These are phyloP conservation scores for Cenopis cana DNA, from an alignment of 2,888 invertebrate genomes.

Conservation along the genomic window DNA sequence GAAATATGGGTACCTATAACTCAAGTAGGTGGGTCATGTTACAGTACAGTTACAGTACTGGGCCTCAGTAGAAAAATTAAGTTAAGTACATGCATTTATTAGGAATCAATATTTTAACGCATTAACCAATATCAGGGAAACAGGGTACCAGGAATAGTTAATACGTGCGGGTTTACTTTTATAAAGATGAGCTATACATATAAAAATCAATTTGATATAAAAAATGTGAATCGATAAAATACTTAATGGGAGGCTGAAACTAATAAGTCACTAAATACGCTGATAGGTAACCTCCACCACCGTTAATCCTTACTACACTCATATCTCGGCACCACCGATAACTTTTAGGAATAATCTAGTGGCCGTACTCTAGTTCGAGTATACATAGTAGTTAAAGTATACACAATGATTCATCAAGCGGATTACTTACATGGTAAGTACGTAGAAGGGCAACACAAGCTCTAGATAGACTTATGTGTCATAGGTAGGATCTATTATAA, in stretches of 20 bases:
- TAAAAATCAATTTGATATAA: no score
- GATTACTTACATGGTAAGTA: neutral
- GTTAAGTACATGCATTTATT: no score
- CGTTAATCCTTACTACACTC: neutral
- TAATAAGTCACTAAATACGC: neutral
- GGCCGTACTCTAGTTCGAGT: conserved; percentile 16
- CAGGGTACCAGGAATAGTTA: no score
- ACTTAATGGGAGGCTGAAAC: neutral
- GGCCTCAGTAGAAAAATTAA: no score
- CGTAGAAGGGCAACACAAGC: neutral
- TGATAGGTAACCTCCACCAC: neutral
- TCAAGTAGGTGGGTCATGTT: no score
- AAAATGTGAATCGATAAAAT: neutral
- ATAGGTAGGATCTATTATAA: neutral
- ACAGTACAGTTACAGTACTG: no score
- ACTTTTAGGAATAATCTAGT: conserved; percentile 7
- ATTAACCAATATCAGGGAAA: no score
- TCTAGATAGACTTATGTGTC: neutral
- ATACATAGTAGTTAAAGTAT: neutral
- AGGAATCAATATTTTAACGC: no score
- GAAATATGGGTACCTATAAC: no score
- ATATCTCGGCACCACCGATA: conserved; percentile 9
- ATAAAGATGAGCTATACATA: no score
- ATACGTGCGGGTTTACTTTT: no score
- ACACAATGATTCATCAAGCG: conserved; percentile 23